phyloP scores from a whole-genome alignment of 2,797 vertebrate genomes.

The Mormyrops attenuatus region DNA sequence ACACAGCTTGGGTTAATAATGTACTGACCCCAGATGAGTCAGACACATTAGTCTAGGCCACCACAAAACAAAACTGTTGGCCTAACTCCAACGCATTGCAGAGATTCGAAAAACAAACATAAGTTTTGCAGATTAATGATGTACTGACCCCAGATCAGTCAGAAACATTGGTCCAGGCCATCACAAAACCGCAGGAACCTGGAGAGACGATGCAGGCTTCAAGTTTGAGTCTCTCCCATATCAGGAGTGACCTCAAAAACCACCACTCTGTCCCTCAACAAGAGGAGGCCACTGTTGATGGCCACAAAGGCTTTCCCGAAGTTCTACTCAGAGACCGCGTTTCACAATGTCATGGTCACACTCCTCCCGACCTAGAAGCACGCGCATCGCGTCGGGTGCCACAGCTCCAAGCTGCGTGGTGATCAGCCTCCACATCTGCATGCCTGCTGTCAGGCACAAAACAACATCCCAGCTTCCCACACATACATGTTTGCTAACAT shows the following conservation, averaged over 20 bases:
- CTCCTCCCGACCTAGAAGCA: background rate
- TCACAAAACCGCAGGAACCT: background rate
- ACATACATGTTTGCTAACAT: conserved; percentile 11
- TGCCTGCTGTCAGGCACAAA: background rate
- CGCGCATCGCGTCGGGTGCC: background rate
- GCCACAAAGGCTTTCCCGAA: background rate
- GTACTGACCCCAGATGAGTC: background rate
- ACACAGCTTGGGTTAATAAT: background rate
- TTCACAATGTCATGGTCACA: background rate
- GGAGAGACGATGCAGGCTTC: background rate
- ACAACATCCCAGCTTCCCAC: conserved; percentile 5
- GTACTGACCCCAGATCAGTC: background rate
- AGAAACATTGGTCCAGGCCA: background rate
- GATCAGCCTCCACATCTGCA: conserved; percentile 24
- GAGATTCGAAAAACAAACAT: background rate
- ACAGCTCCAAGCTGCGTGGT: background rate
- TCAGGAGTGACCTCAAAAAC: background rate
- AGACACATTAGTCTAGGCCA: background rate
- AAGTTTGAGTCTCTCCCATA: background rate
- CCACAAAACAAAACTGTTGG: background rate
- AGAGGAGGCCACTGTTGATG: background rate
- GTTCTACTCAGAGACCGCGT: background rate
- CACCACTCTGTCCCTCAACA: background rate
- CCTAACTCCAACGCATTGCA: background rate
- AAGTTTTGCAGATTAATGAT: background rate